These are phyloP conservation scores for Philopotamus ludificatus DNA, from an alignment of 1,140 invertebrate genomes.

Conservation along the genomic window DNA sequence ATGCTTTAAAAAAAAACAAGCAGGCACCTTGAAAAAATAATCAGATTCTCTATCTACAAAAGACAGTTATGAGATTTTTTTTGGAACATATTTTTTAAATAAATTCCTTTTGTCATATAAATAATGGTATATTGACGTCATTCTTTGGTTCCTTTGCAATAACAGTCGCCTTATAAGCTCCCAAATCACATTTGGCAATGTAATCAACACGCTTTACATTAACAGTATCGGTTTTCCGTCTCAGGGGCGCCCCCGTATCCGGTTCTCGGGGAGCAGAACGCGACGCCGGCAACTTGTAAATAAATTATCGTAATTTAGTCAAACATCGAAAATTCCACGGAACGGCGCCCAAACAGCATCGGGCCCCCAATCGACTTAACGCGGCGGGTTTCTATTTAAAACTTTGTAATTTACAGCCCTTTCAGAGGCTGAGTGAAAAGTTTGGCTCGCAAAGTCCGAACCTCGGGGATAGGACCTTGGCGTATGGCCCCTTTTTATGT, in stretches of 20 bases:
- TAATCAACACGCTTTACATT: background rate
- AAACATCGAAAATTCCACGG: background rate
- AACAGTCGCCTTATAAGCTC: too few relatives aligned
- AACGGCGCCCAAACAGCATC: conserved; percentile 5
- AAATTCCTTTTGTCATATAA: too few relatives aligned
- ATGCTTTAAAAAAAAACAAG: too few relatives aligned
- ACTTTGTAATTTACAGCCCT: conserved; percentile 27
- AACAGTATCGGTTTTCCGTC: background rate
- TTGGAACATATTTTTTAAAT: too few relatives aligned
- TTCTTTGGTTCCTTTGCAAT: too few relatives aligned
- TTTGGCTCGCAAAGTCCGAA: conserved; percentile 11
- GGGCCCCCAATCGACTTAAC: conserved; percentile 10
- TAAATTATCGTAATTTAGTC: conserved; percentile 1
- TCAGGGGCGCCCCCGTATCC: background rate
- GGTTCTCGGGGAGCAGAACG: background rate
- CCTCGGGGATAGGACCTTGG: background rate
- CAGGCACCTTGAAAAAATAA: too few relatives aligned
- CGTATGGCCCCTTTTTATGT: background rate
- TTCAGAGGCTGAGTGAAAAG: conserved; percentile 17
- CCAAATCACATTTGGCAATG: background rate
- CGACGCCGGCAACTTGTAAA: conserved; percentile 1
- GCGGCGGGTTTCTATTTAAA: conserved; percentile 11
- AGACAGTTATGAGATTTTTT: too few relatives aligned
- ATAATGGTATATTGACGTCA: too few relatives aligned
- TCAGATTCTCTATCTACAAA: too few relatives aligned